A percentile compares a stretch with the other conserved stretches of the same genome.
phyloP scores from a whole-genome alignment of 2,113 vertebrate species.

The Columbina picui region DNA sequence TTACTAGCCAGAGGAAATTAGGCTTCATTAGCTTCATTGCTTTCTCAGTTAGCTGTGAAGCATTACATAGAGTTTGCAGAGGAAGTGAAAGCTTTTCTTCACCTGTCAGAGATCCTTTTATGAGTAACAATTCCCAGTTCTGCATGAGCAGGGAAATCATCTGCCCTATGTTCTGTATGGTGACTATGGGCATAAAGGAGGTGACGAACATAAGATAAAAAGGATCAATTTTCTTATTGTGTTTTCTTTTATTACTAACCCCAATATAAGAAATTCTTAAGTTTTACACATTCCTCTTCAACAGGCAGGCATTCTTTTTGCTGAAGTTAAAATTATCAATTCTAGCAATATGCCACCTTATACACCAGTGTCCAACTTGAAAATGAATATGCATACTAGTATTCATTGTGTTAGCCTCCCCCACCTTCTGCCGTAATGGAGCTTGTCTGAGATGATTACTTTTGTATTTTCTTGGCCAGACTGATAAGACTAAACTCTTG shows the following conservation, averaged over 20 bases:
- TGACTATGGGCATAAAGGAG: neutral
- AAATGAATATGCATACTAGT: neutral
- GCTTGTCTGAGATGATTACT: neutral
- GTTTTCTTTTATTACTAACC: neutral
- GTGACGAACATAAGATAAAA: neutral
- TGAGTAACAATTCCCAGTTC: neutral
- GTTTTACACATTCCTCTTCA: neutral
- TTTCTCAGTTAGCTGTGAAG: conserved; percentile 19
- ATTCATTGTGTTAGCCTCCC: neutral
- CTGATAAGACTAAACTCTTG: neutral
- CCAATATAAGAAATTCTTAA: accelerated
- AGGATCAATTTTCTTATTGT: neutral
- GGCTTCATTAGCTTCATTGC: neutral
- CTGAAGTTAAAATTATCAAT: neutral
- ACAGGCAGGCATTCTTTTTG: neutral
- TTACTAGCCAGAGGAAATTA: conserved; percentile 18
- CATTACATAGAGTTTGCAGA: neutral
- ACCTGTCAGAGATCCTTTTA: neutral
- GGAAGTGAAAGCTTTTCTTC: neutral
- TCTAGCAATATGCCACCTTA: neutral
- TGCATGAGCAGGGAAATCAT: neutral
- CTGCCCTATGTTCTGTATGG: neutral
- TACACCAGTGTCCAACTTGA: neutral
- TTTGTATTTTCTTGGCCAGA: neutral
- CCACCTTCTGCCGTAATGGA: neutral